Percentiles rank a stretch among this genome's conserved stretches.
These are phyloP conservation scores for Desmophyllum pertusum DNA, from an alignment of 92 coral and sea anemone genomes.

Conservation along the genomic window DNA sequence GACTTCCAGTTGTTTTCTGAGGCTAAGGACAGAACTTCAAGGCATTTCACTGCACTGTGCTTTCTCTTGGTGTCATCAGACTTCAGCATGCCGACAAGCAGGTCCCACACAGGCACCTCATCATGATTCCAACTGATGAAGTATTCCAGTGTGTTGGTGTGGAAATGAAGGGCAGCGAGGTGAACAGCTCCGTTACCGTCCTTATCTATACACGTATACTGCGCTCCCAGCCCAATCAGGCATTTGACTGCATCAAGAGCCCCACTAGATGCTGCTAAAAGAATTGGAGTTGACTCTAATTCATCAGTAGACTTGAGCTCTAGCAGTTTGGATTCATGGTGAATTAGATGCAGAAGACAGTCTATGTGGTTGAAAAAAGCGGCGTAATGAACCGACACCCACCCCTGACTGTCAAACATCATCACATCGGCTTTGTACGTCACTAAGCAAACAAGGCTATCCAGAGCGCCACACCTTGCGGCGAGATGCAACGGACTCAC, in stretches of 20 bases:
- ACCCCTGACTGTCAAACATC: constrained; percentile 90
- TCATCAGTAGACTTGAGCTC: constrained; percentile 80
- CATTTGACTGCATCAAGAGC: constrained; percentile 88
- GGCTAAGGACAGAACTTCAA: constrained; percentile 89
- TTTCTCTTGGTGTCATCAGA: constrained; percentile 74
- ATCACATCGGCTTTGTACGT: constrained; percentile 93
- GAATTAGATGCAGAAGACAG: constrained; percentile 87
- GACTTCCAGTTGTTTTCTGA: constrained; percentile 92
- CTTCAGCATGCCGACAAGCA: constrained; percentile 89
- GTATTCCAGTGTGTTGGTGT: constrained; percentile 88
- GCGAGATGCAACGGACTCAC: constrained; percentile 93
- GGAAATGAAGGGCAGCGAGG: constrained; percentile 87
- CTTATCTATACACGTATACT: constrained; percentile 61
- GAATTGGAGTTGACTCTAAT: constrained; percentile 83
- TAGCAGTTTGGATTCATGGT: constrained; percentile 79
- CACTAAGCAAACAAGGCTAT: constrained; percentile 92
- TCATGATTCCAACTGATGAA: constrained; percentile 82
- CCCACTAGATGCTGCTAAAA: constrained; percentile 96
- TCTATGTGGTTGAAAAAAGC: constrained; percentile 93
- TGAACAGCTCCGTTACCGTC: constrained; percentile 84
- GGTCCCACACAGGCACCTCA: constrained; percentile 91
- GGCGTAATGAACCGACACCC: constrained; percentile 95
- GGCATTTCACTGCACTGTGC: constrained; percentile 83
- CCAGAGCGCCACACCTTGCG: constrained; percentile 95
- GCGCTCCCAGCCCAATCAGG: constrained; percentile 78